phyloP scores from a whole-genome alignment of 1,140 invertebrate species.

The Laupala kohalensis region DNA sequence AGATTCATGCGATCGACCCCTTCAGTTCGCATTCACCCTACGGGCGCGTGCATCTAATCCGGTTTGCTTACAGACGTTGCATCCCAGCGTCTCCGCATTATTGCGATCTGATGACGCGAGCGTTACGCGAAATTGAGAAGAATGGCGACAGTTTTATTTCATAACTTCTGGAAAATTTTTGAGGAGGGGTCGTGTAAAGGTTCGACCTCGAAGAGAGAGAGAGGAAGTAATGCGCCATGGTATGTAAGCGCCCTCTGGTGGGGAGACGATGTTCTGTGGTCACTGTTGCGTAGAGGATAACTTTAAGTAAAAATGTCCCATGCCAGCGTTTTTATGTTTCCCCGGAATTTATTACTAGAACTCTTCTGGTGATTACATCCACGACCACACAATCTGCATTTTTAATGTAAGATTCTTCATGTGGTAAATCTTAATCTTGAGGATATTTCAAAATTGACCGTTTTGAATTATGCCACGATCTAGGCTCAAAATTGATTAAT shows the following conservation, averaged over 20 bases:
- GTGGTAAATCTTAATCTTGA: too few species aligned
- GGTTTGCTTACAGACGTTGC: neutral
- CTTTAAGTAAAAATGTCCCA: neutral
- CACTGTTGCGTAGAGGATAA: neutral
- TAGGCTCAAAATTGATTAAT: too few species aligned
- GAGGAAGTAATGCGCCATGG: neutral
- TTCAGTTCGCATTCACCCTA: neutral
- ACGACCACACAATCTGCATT: too few species aligned
- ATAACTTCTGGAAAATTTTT: neutral
- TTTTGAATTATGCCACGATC: too few species aligned
- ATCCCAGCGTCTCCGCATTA: neutral
- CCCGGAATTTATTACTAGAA: neutral
- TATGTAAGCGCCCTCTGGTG: neutral
- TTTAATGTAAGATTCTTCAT: too few species aligned
- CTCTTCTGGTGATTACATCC: neutral
- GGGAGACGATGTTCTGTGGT: neutral
- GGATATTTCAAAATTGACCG: too few species aligned
- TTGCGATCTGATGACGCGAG: neutral
- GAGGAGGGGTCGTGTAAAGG: neutral
- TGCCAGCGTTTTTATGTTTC: neutral
- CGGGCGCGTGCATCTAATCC: neutral
- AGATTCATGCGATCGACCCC: neutral
- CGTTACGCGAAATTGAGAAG: neutral
- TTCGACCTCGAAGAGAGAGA: too few species aligned
- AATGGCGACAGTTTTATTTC: neutral